A percentile compares a stretch with the other conserved stretches of the same genome.
phyloP scores from a whole-genome alignment of 2,113 vertebrate species.

The Sisor rabdophorus region DNA sequence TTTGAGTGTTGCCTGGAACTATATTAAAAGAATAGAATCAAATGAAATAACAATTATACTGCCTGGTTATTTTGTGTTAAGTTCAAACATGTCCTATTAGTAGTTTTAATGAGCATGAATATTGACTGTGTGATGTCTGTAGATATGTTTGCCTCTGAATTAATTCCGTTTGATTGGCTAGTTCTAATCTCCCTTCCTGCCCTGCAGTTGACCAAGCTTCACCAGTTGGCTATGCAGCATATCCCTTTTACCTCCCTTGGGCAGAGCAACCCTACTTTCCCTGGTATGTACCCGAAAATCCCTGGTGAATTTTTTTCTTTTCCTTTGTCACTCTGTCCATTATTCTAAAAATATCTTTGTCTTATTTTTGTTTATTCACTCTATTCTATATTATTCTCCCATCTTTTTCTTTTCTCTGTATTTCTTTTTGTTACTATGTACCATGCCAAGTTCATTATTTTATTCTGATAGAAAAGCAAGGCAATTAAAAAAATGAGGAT shows the following conservation, averaged over 20 bases:
- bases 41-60: constrained; percentile 24
- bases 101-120: constrained; percentile 59
- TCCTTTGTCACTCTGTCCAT: constrained; percentile 64
- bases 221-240: constrained; percentile 99
- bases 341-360: constrained; percentile 14
- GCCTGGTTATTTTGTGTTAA: constrained; percentile 20
- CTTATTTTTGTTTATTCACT: constrained; percentile 48
- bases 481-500: constrained; percentile 16
- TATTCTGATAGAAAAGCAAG: constrained; percentile 29
- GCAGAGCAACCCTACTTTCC: constrained; percentile 97
- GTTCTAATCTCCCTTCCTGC: constrained; percentile 97
- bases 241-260: constrained; percentile 96
- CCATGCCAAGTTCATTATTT: constrained; percentile 8
- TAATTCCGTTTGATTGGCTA: constrained; percentile 95
- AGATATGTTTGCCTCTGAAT: constrained; percentile 85
- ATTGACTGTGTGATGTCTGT: constrained; percentile 71
- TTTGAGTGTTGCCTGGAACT: constrained; percentile 17
- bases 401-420: background rate
- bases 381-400: constrained; percentile 3
- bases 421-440: background rate
- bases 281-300: constrained; percentile 94
- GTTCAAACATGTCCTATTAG: constrained; percentile 28
- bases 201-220: constrained; percentile 98
- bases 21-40: constrained; percentile 35
- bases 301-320: constrained; percentile 81